Evolutionary conservation across 2,797 vertebrate genomes (phyloP), one percentile per base, ranked within the genome.

Genomic region (Enteromius anoplus): DNA sequence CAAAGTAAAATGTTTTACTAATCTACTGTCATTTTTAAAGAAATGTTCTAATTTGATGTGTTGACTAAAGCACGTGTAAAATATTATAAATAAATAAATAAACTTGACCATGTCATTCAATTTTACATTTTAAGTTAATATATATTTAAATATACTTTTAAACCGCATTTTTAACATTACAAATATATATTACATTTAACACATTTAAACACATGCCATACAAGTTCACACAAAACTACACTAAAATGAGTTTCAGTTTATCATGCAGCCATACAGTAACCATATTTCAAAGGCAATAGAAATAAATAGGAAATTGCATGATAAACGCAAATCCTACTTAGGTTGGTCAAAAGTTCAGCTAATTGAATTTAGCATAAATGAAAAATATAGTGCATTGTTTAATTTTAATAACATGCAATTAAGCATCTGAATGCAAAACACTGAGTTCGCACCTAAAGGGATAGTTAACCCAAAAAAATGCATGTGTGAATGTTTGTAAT

Each of bases 401-500:
- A 26, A 47, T 70, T 47, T 47, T 2, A 47, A 47, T 47, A 47
- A 17, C 23, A 47, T 71, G 69, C 1, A 17, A 10, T 70, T 26
- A 45, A 45, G 10, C 19, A 21, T 40, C 3, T 53, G 29, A 73
- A 11, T 19, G 49, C 19, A 89, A 89, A 86, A 91, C 89, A 85
- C 90, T 88, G 88, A 89, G 88, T 87, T 93, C 90, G 89, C 70
- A 45, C 58, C 42, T 12, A 73, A 51, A n/a, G 45, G 49, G 23
- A 40, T 17, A 45, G n/a, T 32, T 70, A 26, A 32, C 58, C 45
- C 12, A 62, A 58, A 53, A 55, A 53, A 69, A 90, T 84, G 88
- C 90, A 95, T 95, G 93, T 93, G 93, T 93, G 88, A 88, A 89
- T 47, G 42, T 73, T 89, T 87, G 87, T 91, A 92, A 86, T 65